Evolutionary conservation across 2,888 invertebrate species (phyloP).

Genomic region (Noctua pronuba): DNA sequence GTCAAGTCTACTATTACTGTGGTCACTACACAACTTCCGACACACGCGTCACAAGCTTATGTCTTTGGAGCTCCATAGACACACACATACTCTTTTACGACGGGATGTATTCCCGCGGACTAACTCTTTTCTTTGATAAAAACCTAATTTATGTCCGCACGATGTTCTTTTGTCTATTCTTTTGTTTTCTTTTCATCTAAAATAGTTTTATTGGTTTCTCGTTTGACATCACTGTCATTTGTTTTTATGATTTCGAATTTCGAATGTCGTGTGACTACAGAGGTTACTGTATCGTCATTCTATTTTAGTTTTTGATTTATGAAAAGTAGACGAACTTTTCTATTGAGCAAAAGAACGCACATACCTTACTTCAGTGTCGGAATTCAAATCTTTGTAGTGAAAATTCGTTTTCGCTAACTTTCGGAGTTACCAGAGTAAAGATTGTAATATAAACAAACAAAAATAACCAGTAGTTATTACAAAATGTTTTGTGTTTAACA

Average conservation of each 20-base stretch:
- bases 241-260: conserved; percentile 42
- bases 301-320: conserved; percentile 35
- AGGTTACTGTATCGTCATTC: conserved; percentile 13
- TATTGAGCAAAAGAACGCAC: conserved; percentile 1
- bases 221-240: conserved; percentile 27
- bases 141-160: conserved; percentile 48
- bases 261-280: conserved; percentile 41
- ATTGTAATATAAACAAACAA: conserved; percentile 47
- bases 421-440: conserved; percentile 18
- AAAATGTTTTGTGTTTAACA: conserved; percentile 42
- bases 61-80: conserved; percentile 13
- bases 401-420: conserved; percentile 11
- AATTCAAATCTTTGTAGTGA: conserved; percentile 8
- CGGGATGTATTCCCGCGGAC: conserved; percentile 50
- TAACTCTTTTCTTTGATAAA: conserved; percentile 57
- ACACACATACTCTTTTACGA: conserved; percentile 51
- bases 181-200: conserved; percentile 47
- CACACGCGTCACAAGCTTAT: conserved; percentile 29
- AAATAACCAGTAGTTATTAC: conserved; percentile 39
- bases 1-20: conserved; percentile 28
- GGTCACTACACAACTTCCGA: conserved; percentile 35
- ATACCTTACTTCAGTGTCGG: not conserved
- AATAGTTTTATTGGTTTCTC: conserved; percentile 48
- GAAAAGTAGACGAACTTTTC: conserved; percentile 6
- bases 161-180: conserved; percentile 56